Evolutionary conservation across 2,113 vertebrate species (phyloP), one percentile per base, ranked within the genome.

Genomic region (Nyctibius bracteatus): DNA sequence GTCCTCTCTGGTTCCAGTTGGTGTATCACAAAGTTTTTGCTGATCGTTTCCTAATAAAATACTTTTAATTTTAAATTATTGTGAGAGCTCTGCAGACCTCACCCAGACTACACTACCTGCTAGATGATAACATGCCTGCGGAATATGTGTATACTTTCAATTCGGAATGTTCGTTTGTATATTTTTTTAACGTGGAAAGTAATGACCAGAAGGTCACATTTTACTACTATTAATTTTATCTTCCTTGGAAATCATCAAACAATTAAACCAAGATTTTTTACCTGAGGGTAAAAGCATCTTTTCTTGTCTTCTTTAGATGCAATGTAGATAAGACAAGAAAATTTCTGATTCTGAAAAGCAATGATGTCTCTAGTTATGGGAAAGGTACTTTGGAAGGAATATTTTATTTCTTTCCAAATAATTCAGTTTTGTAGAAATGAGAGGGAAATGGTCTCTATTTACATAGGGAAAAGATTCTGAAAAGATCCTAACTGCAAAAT

Each of bases 1-100:
- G 43, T 95, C 66, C 7, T 86, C n/a, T 94, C 82, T 81, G 88
- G 96, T 96, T 97, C 51, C 25, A 46, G 41, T 92, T 94, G 75
- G 27, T 83, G 31, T 54, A 67, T 94, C 58, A 55, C 73, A 43
- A 80, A 90, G 51, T 57, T 68, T 90, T 95, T 85, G 67, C 61
- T 95, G 81, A 81, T 94, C 20, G 0, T 74, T 96, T 92, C 74
- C 49, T 86, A 92, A 92, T 80, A 89, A 97, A 96, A 95, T 86
- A 71, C 58, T 49, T 47, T 5, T 75, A 77, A 61, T 81, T 89
- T 72, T 90, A 51, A 52, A 31, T 92, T 57, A 14, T 72, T 63
- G 30, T 15, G 51, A 90, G 33, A 91, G 46, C 17, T 5, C n/a
- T 78, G 37, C 24, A 92, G 31, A 31, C 15, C 21, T 90, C 66